Percentiles rank a stretch among this genome's conserved stretches.
Evolutionary conservation across 2,113 vertebrate genomes (phyloP).

Genomic region (Labeo catla): DNA sequence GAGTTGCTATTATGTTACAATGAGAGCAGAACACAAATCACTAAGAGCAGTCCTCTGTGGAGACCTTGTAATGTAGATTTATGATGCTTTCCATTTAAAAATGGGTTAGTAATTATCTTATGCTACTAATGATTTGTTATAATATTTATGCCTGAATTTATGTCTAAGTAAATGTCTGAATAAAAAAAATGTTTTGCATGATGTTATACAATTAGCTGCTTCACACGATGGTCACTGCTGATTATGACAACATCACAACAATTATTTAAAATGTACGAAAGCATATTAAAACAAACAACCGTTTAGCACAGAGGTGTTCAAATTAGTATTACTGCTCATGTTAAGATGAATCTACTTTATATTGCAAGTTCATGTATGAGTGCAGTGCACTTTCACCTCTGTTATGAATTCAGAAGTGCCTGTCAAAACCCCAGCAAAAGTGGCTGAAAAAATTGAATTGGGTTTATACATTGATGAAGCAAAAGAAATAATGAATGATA

Average conservation of each 20-base stretch:
- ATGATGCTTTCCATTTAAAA: background rate
- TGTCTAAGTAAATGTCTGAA: background rate
- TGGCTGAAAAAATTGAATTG: background rate
- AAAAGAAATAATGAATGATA: background rate
- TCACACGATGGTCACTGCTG: background rate
- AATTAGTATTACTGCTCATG: background rate
- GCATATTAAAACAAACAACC: background rate
- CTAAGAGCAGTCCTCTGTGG: slow-evolving; percentile 28
- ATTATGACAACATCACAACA: background rate
- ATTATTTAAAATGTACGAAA: background rate
- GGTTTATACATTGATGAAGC: background rate
- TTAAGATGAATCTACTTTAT: background rate
- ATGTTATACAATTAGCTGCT: background rate
- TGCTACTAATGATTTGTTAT: background rate
- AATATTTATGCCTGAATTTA: background rate
- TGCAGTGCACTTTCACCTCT: background rate
- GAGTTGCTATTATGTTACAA: slow-evolving; percentile 46
- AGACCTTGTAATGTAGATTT: slow-evolving; percentile 29
- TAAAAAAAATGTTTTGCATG: background rate
- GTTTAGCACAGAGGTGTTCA: background rate
- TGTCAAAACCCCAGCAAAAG: background rate
- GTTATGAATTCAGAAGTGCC: background rate
- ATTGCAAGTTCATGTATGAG: background rate
- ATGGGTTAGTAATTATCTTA: background rate
- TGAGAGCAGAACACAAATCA: slow-evolving; percentile 40